Percentiles rank a stretch among this genome's conserved stretches.
Conservation (phyloP, 2,113 vertebrate genomes). For the Oreochromis spilurus region DNA sequence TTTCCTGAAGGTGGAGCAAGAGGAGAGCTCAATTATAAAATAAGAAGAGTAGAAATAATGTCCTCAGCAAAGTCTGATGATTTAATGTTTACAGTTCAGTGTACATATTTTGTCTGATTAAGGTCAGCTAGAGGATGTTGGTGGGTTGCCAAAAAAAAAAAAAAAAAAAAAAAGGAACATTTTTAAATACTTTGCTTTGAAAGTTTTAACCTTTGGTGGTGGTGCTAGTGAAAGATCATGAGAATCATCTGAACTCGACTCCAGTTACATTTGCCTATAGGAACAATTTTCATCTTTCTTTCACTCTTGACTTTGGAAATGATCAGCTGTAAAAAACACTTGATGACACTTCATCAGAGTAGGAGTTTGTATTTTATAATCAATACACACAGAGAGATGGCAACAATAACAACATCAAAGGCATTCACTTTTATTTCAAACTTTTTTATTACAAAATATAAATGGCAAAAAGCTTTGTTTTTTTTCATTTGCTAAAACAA, state of each 20-base stretch:
- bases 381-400: neutral
- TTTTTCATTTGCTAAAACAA: constrained; percentile 32
- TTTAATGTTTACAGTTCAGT: neutral
- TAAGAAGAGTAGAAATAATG: neutral
- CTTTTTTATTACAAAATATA: constrained; percentile 73
- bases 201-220: neutral
- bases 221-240: neutral
- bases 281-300: neutral
- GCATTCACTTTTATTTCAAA: neutral
- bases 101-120: neutral
- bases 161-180: neutral
- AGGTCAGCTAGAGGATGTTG: neutral
- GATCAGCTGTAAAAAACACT: neutral
- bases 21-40: neutral
- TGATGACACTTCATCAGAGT: neutral
- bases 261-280: neutral
- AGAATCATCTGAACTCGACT: neutral
- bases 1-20: neutral
- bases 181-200: neutral
- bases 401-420: constrained; percentile 1
- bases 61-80: neutral
- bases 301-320: neutral
- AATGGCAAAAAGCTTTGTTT: constrained; percentile 44
- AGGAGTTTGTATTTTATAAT: neutral
- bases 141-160: neutral